Evolutionary conservation across 2,113 vertebrate species (phyloP).

Genomic region (Motacilla alba): DNA sequence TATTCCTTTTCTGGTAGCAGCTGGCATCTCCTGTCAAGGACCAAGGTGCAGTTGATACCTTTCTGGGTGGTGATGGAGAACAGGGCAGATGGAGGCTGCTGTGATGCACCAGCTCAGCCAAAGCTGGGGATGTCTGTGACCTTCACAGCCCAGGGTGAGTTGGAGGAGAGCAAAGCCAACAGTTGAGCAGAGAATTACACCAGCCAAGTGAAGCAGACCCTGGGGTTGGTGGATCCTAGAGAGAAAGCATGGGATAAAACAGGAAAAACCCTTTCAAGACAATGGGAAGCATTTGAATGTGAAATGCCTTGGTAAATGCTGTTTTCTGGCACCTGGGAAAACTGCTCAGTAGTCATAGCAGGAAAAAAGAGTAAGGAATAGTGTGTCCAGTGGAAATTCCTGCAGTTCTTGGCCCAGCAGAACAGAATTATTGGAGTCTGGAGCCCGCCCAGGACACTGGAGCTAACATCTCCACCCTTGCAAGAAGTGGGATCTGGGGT

Average conservation of each 20-base stretch:
- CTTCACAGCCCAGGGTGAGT: background rate
- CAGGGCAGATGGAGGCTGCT: background rate
- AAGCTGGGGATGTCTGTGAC: background rate
- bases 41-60: background rate
- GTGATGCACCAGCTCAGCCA: background rate
- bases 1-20: background rate
- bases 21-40: background rate
- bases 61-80: background rate
- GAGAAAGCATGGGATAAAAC: background rate
- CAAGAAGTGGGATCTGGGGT: background rate
- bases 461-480: background rate
- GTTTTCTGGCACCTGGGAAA: background rate
- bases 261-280: background rate
- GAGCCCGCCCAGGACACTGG: background rate
- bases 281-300: background rate
- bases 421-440: background rate
- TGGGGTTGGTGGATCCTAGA: background rate
- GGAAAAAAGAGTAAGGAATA: background rate
- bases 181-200: background rate
- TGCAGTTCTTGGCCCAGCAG: background rate
- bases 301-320: background rate
- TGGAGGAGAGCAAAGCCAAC: background rate
- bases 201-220: background rate
- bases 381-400: background rate
- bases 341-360: background rate